Evolutionary conservation across 2,113 vertebrate genomes (phyloP).

Genomic region (Nerophis ophidion): DNA sequence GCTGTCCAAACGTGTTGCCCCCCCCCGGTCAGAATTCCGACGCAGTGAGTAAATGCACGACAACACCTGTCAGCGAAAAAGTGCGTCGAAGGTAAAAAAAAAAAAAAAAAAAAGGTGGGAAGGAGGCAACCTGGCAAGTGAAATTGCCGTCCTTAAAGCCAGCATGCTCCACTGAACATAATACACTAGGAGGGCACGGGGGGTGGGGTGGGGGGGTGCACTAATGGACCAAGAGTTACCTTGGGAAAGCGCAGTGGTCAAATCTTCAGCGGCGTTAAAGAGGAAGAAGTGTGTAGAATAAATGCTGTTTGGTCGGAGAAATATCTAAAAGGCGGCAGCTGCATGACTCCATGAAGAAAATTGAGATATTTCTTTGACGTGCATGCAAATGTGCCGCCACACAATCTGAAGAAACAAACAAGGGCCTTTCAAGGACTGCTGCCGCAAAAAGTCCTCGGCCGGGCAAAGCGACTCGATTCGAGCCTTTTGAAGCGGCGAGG

Average conservation of each 20-base stretch:
- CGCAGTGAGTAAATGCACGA: constrained; percentile 39
- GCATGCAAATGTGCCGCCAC: constrained; percentile 18
- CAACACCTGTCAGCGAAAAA: constrained; percentile 55
- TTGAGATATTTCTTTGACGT: constrained; percentile 38
- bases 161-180: constrained; percentile 61
- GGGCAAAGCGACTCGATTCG: constrained; percentile 57
- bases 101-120: constrained; percentile 18
- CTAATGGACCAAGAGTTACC: constrained; percentile 52
- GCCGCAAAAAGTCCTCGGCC: constrained; percentile 56
- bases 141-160: constrained; percentile 60
- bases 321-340: constrained; percentile 68
- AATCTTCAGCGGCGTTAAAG: neutral
- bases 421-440: constrained; percentile 56
- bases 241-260: constrained; percentile 8
- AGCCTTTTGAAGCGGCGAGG: constrained; percentile 54
- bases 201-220: constrained; percentile 22
- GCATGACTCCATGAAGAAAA: constrained; percentile 55
- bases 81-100: constrained; percentile 39
- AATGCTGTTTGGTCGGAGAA: constrained; percentile 68
- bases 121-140: constrained; percentile 53
- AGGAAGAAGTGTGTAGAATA: constrained; percentile 21
- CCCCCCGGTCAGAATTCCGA: constrained; percentile 33
- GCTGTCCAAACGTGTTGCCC: constrained; percentile 40
- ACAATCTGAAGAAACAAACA: constrained; percentile 41
- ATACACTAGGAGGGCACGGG: constrained; percentile 40